phyloP scores from a whole-genome alignment of 2,797 vertebrate genomes.

The Cyclura pinguis region DNA sequence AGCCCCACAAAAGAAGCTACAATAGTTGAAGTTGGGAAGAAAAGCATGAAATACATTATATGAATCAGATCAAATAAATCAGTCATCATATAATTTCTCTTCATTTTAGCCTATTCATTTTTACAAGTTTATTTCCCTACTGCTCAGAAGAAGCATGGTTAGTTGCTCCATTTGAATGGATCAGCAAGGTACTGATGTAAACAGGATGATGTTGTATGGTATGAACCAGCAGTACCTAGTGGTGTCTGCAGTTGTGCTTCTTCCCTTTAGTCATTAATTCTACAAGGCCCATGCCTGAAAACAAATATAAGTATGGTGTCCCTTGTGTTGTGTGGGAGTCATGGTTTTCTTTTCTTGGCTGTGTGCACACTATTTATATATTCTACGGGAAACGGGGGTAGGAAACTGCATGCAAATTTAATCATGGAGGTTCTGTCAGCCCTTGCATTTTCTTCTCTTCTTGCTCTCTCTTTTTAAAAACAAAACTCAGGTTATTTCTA shows the following conservation, averaged over 20 bases:
- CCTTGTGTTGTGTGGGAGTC: background rate
- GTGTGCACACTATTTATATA: background rate
- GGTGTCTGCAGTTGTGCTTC: constrained; percentile 5
- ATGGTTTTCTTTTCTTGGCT: background rate
- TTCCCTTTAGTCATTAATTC: background rate
- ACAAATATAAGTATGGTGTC: background rate
- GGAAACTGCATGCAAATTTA: background rate
- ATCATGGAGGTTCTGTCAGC: background rate
- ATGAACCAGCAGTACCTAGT: constrained; percentile 4
- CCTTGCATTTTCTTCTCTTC: background rate
- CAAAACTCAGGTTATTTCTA: background rate
- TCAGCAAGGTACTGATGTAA: background rate
- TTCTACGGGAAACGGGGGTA: background rate
- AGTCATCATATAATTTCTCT: background rate
- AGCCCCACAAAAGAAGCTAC: background rate
- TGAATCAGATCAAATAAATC: background rate
- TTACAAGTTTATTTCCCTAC: background rate
- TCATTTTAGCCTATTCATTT: background rate
- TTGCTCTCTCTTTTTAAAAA: background rate
- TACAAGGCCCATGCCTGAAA: background rate
- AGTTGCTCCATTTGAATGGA: background rate
- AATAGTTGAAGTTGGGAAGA: background rate
- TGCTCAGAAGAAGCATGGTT: background rate
- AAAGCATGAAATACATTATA: background rate
- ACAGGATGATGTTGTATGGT: background rate